Evolutionary conservation across 1,140 invertebrate species (phyloP), one percentile per base, ranked within the genome.

Genomic region (Drosophila ananassae): DNA sequence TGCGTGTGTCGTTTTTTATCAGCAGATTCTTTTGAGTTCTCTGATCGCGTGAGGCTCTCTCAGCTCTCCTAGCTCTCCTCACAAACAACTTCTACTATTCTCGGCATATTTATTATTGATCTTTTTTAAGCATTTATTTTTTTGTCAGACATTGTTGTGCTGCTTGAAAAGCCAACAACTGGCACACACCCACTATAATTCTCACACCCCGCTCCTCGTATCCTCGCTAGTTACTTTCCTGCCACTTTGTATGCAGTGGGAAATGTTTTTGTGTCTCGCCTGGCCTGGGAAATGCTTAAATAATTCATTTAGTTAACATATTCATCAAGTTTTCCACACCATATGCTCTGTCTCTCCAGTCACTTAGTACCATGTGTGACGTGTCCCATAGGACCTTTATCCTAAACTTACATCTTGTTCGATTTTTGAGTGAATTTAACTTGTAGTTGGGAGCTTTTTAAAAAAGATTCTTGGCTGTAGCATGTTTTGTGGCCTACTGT

Each of bases 41-140:
- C 64, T 7, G 57, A 68, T 81, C 62, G 80, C 68, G 67, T 85
- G 80, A 50, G 48, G 73, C 77, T 85, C 77, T 75, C 73, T 54
- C 52, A 64, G 25, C 39, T 37, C 24, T 62, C 13, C 10, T 30
- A 28, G 22, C 46, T 58, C 24, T 48, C 2, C 41, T 4, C 13
- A 37, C 2, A 44, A 13, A 13, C 13, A 3, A 13, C 13, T 56
- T 69, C 62, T 68, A 25, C 30, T 48, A 37, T 41, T 69, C 41
- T 55, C 30, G 12, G 7, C 2, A 32, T 67, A 53, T 76, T 80
- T 85, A 66, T 77, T 84, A 85, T 84, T 77, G 81, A 77, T 80
- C 59, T 83, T 61, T 80, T 84, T 79, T 55, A 61, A 72, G 80
- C 46, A 72, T 58, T 84, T 54, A 51, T 48, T 57, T 52, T 54